Evolutionary conservation across 2,113 vertebrate species (phyloP).

Genomic region (Urocitellus parryii): DNA sequence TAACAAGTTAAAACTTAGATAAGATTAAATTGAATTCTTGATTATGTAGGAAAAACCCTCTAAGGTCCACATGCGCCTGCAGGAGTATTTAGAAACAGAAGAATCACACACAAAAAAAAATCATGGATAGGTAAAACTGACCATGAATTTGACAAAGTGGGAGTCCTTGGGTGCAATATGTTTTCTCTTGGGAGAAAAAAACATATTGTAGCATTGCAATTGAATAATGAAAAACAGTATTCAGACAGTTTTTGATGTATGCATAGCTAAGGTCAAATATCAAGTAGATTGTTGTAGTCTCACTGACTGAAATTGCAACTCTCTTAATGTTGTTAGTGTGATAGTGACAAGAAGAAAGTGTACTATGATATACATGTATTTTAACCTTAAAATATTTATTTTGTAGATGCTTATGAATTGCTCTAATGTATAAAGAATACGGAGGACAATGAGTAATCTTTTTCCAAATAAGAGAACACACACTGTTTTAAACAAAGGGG

Average conservation of each 20-base stretch:
- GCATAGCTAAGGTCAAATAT: not conserved
- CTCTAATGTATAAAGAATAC: not conserved
- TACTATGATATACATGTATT: not conserved
- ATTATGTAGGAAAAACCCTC: not conserved
- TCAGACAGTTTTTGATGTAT: not conserved
- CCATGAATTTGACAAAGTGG: slow-evolving; percentile 15
- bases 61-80: too few species aligned
- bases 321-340: slow-evolving; percentile 8
- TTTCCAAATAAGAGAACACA: not conserved
- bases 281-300: not conserved
- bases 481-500: not conserved
- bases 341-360: not conserved
- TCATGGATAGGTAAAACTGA: not conserved
- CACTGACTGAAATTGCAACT: not conserved
- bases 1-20: slow-evolving; percentile 37
- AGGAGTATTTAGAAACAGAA: too few species aligned
- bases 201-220: not conserved
- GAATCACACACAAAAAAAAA: not conserved
- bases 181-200: not conserved
- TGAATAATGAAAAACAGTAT: slow-evolving; percentile 21
- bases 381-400: slow-evolving; percentile 4
- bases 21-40: slow-evolving; percentile 54
- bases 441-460: fast-evolving
- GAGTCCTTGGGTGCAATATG: not conserved
- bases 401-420: not conserved